phyloP scores from a whole-genome alignment of 2,888 invertebrate genomes.

The Drosophila flavopinicola region DNA sequence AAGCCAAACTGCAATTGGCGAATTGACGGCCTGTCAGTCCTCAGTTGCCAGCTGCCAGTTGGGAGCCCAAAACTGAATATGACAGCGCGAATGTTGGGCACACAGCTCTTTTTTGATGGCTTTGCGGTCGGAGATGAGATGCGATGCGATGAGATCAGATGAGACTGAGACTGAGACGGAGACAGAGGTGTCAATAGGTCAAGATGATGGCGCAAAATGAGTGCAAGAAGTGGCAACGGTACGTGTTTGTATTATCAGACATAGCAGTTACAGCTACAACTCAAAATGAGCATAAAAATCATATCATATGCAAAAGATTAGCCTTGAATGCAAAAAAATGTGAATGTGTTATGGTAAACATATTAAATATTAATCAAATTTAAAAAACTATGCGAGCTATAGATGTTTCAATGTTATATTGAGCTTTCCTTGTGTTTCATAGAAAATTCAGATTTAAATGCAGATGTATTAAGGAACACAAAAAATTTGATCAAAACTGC shows the following conservation, averaged over 20 bases:
- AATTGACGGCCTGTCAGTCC: constrained; percentile 21
- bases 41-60: constrained; percentile 20
- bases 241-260: too few relatives aligned
- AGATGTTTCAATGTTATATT: too few relatives aligned
- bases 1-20: constrained; percentile 25
- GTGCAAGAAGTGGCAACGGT: constrained; percentile 27
- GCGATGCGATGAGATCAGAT: constrained; percentile 24
- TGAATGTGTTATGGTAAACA: too few relatives aligned
- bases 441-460: too few relatives aligned
- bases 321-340: too few relatives aligned
- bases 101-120: constrained; percentile 57
- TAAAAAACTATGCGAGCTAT: too few relatives aligned
- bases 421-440: too few relatives aligned
- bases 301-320: not conserved
- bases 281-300: not conserved
- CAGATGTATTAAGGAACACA: too few relatives aligned
- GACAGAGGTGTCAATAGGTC: constrained; percentile 49
- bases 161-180: not conserved
- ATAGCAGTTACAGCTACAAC: constrained; percentile 19
- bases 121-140: constrained; percentile 64
- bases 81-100: constrained; percentile 15
- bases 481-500: too few relatives aligned
- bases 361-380: too few relatives aligned
- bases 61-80: constrained; percentile 9
- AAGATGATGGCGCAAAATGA: constrained; percentile 54